phyloP scores from a whole-genome alignment of 2,888 invertebrate species.

The Tinea trinotella region DNA sequence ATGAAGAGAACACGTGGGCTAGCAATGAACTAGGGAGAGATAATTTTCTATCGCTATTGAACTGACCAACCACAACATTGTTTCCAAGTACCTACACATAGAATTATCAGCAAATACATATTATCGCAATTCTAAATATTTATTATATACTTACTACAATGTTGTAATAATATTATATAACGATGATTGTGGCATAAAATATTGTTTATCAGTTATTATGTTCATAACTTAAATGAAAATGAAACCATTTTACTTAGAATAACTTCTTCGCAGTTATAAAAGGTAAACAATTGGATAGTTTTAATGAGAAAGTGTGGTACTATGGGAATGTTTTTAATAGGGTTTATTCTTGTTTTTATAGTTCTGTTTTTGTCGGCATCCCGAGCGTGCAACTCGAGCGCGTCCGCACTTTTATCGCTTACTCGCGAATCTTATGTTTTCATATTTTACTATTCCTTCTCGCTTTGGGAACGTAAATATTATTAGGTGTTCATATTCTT shows the following conservation, averaged over 20 bases:
- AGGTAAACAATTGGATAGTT: constrained; percentile 13
- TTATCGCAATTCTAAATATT: neutral
- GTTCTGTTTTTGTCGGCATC: constrained; percentile 13
- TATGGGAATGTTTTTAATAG: constrained; percentile 11
- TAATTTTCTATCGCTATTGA: too few relatives aligned
- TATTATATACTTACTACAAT: neutral
- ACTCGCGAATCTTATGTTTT: neutral
- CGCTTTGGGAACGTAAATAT: neutral
- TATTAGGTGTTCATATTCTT: constrained; percentile 4
- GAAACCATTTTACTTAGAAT: neutral
- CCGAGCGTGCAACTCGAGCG: neutral
- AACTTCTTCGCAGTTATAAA: neutral
- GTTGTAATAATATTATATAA: neutral
- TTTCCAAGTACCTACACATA: neutral
- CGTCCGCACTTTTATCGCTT: constrained; percentile 1
- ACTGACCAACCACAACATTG: constrained; percentile 13
- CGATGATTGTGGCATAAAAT: neutral
- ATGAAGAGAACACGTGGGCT: too few relatives aligned
- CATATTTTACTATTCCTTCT: neutral
- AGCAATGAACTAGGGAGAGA: too few relatives aligned
- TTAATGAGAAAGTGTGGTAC: neutral
- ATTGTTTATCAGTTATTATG: neutral
- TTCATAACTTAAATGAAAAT: neutral
- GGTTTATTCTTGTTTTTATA: constrained; percentile 14
- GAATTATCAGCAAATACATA: neutral